Base-by-base conservation (phyloP, 2,888 invertebrate species). In the Trichopoda pennipes region DNA sequence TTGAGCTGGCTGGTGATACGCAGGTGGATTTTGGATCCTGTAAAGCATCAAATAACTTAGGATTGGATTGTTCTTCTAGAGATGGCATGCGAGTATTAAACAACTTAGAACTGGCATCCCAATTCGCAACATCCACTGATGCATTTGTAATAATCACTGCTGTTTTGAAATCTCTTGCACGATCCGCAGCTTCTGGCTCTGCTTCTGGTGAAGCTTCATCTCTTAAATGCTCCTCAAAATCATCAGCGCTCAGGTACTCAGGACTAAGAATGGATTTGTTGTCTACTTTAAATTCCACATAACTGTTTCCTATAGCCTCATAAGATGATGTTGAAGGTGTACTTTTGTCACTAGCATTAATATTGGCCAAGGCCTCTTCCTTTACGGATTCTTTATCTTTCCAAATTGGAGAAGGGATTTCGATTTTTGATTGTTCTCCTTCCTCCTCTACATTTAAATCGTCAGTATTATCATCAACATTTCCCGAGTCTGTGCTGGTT, bases 1-100 rank as follows among this genome's bases (percentile, higher is more conserved):
- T 96, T n/a, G 96, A 97, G 87, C 96, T 96, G 14, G 96, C 96
- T 0, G 97, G 97, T 0, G 97, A 97, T 7, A 95, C 95, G 86
- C 97, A 96, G 44, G 93, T 93, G 0, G 95, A 94, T 53, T 94
- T 91, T 1, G 91, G 91, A 79, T 91, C 90, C 56, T 89, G 90
- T 28, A 91, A 85, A 9, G 88, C 89, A 85, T 91, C 89, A 79
- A 19, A n/a, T 53, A 58, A 51, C 16, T 32, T 63, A 44, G 72
- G 74, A 2, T 55, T 70, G 9, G 72, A 35, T 2, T 74, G 66
- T 85, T 94, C 94, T 84, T 95, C 95, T 7, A 92, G 91, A 1
- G 94, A 92, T 10, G 94, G 92, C 85, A 94, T 90, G 0, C 92
- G 35, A 91, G 90, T 23, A 91, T 92, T 86, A 6, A 2, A 89